A percentile compares a stretch with the other conserved stretches of the same genome.
Conservation (phyloP, 2,113 vertebrate genomes). For the Phodopus roborovskii region DNA sequence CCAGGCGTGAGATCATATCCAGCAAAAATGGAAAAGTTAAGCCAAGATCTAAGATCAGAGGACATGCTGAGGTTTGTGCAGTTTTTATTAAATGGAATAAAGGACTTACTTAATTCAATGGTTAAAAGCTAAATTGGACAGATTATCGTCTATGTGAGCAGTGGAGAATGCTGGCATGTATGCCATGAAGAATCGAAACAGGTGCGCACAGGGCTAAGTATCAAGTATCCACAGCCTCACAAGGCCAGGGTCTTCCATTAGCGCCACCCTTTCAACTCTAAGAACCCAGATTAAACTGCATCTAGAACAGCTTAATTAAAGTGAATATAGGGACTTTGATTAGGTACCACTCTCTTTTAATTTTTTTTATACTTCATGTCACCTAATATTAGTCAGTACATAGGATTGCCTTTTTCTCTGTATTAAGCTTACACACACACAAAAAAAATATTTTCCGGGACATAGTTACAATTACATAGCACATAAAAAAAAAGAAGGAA, state of each 20-base stretch:
- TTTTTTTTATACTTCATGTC: conserved; percentile 74
- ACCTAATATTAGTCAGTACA: conserved; percentile 71
- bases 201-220: conserved; percentile 82
- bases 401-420: not conserved
- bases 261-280: conserved; percentile 82
- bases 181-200: conserved; percentile 85
- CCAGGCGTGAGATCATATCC: conserved; percentile 62
- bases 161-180: conserved; percentile 77
- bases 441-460: conserved; percentile 27
- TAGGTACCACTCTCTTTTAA: conserved; percentile 67
- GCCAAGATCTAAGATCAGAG: conserved; percentile 64
- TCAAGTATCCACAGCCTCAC: conserved; percentile 73
- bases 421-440: not conserved
- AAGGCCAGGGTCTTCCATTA: conserved; percentile 78
- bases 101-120: conserved; percentile 55
- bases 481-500: conserved; percentile 38
- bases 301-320: conserved; percentile 85
- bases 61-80: conserved; percentile 54
- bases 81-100: conserved; percentile 70
- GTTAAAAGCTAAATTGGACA: conserved; percentile 84
- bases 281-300: conserved; percentile 82
- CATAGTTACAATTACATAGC: not conserved
- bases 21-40: conserved; percentile 72
- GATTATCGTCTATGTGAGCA: conserved; percentile 84
- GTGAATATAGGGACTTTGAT: conserved; percentile 77